A percentile compares a stretch with the other conserved stretches of the same genome.
These are phyloP conservation scores for Dendroctonus valens DNA, from an alignment of 1,140 invertebrate species.

Conservation along the genomic window DNA sequence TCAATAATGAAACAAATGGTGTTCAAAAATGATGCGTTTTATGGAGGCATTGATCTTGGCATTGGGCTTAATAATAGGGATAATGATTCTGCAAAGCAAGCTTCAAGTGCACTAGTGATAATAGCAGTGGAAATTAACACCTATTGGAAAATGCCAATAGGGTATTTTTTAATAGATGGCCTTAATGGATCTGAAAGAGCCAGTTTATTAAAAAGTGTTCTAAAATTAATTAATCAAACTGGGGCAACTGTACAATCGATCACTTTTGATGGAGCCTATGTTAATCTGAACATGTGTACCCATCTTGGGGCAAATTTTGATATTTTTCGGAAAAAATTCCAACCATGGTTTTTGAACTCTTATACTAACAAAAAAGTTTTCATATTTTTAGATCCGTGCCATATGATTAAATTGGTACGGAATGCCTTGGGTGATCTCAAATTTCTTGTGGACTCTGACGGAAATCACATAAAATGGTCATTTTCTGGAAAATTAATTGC, in stretches of 20 bases:
- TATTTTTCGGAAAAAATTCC: constrained; percentile 29
- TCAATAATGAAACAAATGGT: constrained; percentile 40
- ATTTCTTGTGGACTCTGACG: constrained; percentile 19
- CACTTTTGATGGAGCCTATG: constrained; percentile 45
- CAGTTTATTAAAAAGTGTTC: constrained; percentile 36
- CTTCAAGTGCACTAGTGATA: constrained; percentile 47
- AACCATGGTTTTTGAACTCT: constrained; percentile 38
- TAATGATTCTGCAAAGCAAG: constrained; percentile 39
- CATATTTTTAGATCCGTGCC: constrained; percentile 36
- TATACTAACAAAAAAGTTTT: constrained; percentile 31
- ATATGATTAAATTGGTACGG: constrained; percentile 41
- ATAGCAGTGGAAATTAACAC: constrained; percentile 43
- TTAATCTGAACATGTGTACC: constrained; percentile 39
- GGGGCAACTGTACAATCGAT: constrained; percentile 37
- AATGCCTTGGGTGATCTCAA: constrained; percentile 35
- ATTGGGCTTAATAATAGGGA: constrained; percentile 21
- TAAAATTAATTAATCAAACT: constrained; percentile 35
- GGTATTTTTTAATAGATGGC: constrained; percentile 43
- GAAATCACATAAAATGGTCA: constrained; percentile 27
- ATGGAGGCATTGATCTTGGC: constrained; percentile 41
- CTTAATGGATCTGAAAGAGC: constrained; percentile 36
- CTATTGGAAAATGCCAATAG: constrained; percentile 46
- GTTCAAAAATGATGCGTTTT: constrained; percentile 38
- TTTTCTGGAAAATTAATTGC: constrained; percentile 33
- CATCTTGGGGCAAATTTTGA: constrained; percentile 38